These are phyloP conservation scores for Aphidius ervi DNA, from an alignment of 1,140 invertebrate genomes.

Conservation along the genomic window DNA sequence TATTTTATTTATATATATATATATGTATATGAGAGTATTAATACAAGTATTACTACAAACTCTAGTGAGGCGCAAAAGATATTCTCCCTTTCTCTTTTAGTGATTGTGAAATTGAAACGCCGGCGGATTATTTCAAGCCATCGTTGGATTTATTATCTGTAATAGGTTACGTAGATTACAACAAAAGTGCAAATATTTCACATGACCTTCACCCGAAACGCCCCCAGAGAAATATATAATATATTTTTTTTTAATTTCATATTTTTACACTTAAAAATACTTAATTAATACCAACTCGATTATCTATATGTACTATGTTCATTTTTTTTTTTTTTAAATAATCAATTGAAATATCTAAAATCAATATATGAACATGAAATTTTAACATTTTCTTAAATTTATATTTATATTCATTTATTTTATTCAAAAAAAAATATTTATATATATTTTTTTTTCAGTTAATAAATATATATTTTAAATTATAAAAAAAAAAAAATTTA, in stretches of 20 bases:
- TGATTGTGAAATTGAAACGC: constrained; percentile 37
- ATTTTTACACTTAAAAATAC: not conserved
- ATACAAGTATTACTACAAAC: constrained; percentile 5
- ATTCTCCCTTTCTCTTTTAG: constrained; percentile 43
- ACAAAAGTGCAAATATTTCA: constrained; percentile 48
- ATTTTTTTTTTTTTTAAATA: too few species aligned
- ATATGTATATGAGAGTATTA: not conserved
- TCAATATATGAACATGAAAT: too few species aligned
- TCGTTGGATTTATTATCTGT: constrained; percentile 43
- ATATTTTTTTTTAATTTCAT: constrained; percentile 6
- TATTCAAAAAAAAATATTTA: too few species aligned
- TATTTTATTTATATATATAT: not conserved
- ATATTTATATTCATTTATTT: too few species aligned
- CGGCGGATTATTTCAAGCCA: constrained; percentile 21
- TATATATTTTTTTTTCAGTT: too few species aligned
- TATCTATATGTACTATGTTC: not conserved
- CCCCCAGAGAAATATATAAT: not conserved
- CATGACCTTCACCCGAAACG: constrained; percentile 43
- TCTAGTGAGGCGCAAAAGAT: constrained; percentile 17
- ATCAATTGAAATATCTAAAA: not conserved
- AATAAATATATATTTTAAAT: too few species aligned
- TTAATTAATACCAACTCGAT: not conserved
- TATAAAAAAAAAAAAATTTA: too few species aligned
- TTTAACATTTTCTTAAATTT: too few species aligned
- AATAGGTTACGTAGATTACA: constrained; percentile 44